Evolutionary conservation across 1,140 invertebrate genomes (phyloP).

Genomic region (Pectinophora gossypiella): DNA sequence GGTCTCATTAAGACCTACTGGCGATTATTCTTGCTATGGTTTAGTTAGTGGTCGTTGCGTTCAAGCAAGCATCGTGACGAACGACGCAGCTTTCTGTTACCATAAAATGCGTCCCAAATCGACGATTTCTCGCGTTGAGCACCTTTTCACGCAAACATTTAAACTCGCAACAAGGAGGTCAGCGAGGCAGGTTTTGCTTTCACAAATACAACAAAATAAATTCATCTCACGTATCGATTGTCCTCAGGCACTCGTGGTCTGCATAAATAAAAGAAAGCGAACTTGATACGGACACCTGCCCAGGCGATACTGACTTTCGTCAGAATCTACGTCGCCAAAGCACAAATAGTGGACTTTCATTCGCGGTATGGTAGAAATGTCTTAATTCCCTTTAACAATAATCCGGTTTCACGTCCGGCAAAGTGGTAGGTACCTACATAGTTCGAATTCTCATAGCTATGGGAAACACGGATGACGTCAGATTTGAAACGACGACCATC

Average conservation of each 20-base stretch:
- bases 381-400: no score
- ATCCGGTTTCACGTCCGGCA: no score
- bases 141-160: constrained; percentile 70
- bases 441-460: neutral
- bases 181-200: constrained; percentile 69
- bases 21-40: no score
- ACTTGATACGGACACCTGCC: constrained; percentile 39
- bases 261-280: constrained; percentile 71
- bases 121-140: constrained; percentile 61
- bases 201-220: constrained; percentile 75
- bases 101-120: constrained; percentile 63
- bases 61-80: constrained; percentile 1
- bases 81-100: constrained; percentile 36
- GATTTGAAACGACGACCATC: neutral
- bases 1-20: no score
- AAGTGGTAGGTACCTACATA: no score
- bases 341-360: no score
- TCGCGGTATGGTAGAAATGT: no score
- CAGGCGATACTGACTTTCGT: constrained; percentile 31
- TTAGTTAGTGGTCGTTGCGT: neutral
- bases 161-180: constrained; percentile 65
- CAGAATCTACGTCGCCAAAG: no score
- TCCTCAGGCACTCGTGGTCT: constrained; percentile 56
- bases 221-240: constrained; percentile 74
- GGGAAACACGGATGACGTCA: neutral